Evolutionary conservation across 2,888 invertebrate genomes (phyloP).

Genomic region (Drosophila rellima): DNA sequence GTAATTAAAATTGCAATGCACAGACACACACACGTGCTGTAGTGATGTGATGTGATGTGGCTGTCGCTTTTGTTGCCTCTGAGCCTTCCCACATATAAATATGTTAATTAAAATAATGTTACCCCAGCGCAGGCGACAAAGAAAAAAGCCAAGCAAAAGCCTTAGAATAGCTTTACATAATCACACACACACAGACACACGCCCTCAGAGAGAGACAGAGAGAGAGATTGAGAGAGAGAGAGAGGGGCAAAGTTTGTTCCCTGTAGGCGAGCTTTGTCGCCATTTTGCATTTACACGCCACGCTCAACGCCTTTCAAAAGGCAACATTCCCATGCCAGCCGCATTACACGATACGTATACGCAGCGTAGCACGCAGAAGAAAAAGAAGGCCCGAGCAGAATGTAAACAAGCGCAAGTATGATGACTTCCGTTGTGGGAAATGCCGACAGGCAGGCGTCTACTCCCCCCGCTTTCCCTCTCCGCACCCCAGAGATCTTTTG

Average conservation of each 20-base stretch:
- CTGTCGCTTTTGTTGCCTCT: constrained; percentile 57
- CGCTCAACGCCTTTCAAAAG: constrained; percentile 78
- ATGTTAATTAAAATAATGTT: constrained; percentile 84
- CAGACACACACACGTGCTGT: constrained; percentile 20
- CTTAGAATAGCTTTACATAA: constrained; percentile 70
- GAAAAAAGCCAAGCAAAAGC: constrained; percentile 66
- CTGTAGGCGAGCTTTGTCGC: constrained; percentile 83
- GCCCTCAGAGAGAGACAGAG: neutral
- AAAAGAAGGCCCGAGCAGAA: constrained; percentile 41
- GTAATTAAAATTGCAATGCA: constrained; percentile 79
- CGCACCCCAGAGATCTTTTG: constrained; percentile 49
- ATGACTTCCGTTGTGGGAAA: constrained; percentile 79
- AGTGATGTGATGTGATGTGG: constrained; percentile 33
- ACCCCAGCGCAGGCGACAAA: constrained; percentile 65
- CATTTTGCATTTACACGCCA: constrained; percentile 82
- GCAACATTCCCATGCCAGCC: constrained; percentile 56
- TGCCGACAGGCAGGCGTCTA: constrained; percentile 61
- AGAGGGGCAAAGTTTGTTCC: constrained; percentile 39
- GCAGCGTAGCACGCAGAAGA: constrained; percentile 42
- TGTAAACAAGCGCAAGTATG: constrained; percentile 78
- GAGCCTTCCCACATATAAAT: constrained; percentile 70
- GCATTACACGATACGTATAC: constrained; percentile 77
- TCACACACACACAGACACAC: constrained; percentile 21
- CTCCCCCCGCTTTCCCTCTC: neutral
- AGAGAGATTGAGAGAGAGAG: neutral